Evolutionary conservation across 2,797 vertebrate genomes (phyloP).

Genomic region (Karalla daura): DNA sequence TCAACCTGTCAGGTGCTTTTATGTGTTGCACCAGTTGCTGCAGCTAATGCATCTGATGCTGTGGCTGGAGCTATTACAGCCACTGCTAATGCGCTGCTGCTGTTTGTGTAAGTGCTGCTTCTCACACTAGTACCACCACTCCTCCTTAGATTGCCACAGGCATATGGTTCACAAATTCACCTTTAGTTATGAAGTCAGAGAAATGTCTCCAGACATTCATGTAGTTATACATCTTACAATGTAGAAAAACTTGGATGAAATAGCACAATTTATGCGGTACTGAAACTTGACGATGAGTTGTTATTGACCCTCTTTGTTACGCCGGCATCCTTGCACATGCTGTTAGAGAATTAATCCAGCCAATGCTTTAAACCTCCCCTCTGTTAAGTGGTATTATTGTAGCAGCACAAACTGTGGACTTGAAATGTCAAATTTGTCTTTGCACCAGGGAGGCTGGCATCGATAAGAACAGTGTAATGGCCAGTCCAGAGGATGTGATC

Average conservation of each 20-base stretch:
- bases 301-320: no score
- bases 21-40: background rate
- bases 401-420: background rate
- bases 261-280: no score
- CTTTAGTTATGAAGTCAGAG: background rate
- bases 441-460: slow-evolving; percentile 18
- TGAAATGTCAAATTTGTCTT: slow-evolving; percentile 22
- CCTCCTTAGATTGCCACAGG: background rate
- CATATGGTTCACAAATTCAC: background rate
- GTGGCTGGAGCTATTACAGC: background rate
- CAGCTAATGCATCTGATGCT: background rate
- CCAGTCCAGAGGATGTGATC: slow-evolving; percentile 48
- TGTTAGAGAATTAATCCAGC: no score
- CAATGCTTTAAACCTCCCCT: no score
- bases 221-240: background rate
- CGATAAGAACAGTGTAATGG: slow-evolving; percentile 56
- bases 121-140: background rate
- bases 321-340: no score
- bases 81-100: background rate
- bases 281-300: no score
- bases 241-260: no score
- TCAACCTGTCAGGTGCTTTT: background rate
- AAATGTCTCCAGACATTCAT: background rate
- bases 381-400: no score
- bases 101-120: background rate